Evolutionary conservation across 1,140 invertebrate genomes (phyloP).

Genomic region (Panonychus citri): DNA sequence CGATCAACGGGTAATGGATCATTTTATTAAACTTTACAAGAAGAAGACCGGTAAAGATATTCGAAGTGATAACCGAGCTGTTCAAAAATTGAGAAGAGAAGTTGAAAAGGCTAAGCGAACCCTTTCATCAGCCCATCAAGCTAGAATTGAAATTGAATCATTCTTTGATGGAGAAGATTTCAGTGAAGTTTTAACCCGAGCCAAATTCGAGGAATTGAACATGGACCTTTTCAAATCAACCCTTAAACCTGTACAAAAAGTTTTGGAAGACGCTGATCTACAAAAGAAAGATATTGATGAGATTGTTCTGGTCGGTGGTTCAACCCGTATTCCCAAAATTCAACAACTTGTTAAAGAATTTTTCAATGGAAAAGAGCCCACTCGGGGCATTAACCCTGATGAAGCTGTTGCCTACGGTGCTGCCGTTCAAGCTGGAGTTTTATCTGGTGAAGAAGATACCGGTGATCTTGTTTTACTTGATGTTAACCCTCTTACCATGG

Average conservation of each 20-base stretch:
- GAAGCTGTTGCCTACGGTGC: conserved; percentile 95
- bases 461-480: conserved; percentile 85
- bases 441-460: conserved; percentile 31
- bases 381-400: conserved; percentile 92
- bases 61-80: conserved; percentile 72
- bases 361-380: conserved; percentile 93
- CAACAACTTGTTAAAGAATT: conserved; percentile 98
- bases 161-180: conserved; percentile 60
- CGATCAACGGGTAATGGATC: conserved; percentile 93
- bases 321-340: conserved; percentile 95
- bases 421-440: conserved; percentile 82
- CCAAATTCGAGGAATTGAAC: conserved; percentile 98
- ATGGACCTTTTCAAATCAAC: conserved; percentile 95
- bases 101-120: conserved; percentile 95
- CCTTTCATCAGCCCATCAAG: conserved; percentile 79
- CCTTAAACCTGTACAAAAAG: conserved; percentile 93
- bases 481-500: conserved; percentile 92
- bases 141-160: conserved; percentile 95
- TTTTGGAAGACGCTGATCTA: conserved; percentile 92
- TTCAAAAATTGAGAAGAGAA: conserved; percentile 85
- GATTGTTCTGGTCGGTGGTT: conserved; percentile 95
- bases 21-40: conserved; percentile 96
- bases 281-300: conserved; percentile 97
- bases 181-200: conserved; percentile 67
- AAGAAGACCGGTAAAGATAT: conserved; percentile 98